Base-by-base conservation (phyloP, 2,113 vertebrate species). In the Hassar affinis region DNA sequence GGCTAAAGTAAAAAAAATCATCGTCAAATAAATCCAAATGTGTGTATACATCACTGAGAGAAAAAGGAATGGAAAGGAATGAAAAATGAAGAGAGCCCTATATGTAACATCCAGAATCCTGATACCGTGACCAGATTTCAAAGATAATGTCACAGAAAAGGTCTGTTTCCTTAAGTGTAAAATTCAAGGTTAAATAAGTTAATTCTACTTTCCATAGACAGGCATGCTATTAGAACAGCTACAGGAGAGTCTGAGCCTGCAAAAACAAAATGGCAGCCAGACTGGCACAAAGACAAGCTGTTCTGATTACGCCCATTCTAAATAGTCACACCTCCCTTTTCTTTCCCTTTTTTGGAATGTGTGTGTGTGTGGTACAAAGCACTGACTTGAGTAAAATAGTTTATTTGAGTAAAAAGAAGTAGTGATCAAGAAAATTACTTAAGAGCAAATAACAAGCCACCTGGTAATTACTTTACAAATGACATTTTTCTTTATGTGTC, bases 251-350 rank as follows among this genome's bases (percentile, higher is more conserved):
- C 42, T 12, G 15, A 81, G 22, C 14, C 77, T 47, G 76, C 47
- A 57, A 59, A 80, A 61, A 78, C 78, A 84, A 84, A 84, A 84
- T 88, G 84, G 87, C 81, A 86, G 84, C 78, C 81, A 30, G 47
- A 75, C 72, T 33, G 72, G 49, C 47, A 20, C 27, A 33, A 75
- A 10, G 15, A 51, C 72, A 30, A 75, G 72, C 27, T 75, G 47
- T 30, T 52, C 49, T 33, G 17, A 75, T 1, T 33, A 18, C 6
- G 17, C 47, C 45, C 17, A 7, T 17, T 75, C 71, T 3, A 51
- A 52, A 75, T 51, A 6, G 66, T 80, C 18, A 51, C 61, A 66
- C 27, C n/a, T 62, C 42, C 35, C 17, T 0, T n/a, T n/a, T n/a
- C n/a, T n/a, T n/a, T n/a, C n/a, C n/a, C n/a, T n/a, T n/a, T n/a